Conservation (phyloP, 2,797 vertebrate species). For the Calcarius lapponicus region DNA sequence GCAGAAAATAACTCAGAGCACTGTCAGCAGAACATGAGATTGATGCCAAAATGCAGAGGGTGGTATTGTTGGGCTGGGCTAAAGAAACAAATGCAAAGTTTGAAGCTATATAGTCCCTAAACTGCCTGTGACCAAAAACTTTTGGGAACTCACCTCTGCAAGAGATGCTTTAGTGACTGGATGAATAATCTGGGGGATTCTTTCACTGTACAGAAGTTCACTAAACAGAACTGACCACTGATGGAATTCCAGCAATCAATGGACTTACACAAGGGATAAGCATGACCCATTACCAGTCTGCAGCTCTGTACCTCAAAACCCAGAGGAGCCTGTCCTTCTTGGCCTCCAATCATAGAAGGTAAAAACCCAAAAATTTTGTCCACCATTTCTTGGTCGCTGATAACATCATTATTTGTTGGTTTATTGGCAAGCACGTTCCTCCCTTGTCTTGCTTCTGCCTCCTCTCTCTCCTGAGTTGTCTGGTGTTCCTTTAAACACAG, state of each 20-base stretch:
- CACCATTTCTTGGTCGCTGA: constrained; percentile 89
- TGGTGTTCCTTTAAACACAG: constrained; percentile 75
- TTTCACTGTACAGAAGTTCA: background rate
- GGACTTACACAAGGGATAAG: background rate
- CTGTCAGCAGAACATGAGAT: background rate
- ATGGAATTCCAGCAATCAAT: background rate
- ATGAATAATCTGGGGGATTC: background rate
- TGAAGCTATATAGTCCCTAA: background rate
- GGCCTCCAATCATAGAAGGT: constrained; percentile 80
- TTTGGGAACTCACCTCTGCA: background rate
- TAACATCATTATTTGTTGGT: constrained; percentile 74
- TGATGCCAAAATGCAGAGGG: background rate
- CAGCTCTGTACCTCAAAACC: constrained; percentile 81
- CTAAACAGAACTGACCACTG: background rate
- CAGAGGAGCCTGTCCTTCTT: constrained; percentile 82
- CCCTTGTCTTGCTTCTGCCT: constrained; percentile 53
- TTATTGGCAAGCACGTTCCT: constrained; percentile 46
- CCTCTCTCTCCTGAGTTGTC: constrained; percentile 70
- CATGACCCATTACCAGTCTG: background rate
- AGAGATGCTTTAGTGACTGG: background rate
- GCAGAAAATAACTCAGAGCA: background rate
- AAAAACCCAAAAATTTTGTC: constrained; percentile 93
- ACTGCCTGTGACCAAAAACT: background rate
- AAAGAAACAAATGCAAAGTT: background rate
- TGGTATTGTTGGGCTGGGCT: background rate